phyloP scores from a whole-genome alignment of 1,140 invertebrate species.

The Drosophila kohkoa region DNA sequence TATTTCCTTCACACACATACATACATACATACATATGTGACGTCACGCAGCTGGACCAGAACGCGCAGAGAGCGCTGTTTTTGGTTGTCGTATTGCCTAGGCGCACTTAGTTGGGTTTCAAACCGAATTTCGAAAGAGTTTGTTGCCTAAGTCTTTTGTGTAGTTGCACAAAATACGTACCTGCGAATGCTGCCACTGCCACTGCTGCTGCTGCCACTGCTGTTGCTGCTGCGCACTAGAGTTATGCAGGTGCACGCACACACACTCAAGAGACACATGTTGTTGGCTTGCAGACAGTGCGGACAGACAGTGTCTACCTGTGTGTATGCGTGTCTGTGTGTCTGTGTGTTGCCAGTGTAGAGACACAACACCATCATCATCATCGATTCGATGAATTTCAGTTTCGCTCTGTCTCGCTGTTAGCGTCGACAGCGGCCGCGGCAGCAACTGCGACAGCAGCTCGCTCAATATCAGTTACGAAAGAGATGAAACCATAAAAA shows the following conservation, averaged over 20 bases:
- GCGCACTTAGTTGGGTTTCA: constrained; percentile 36
- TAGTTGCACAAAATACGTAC: constrained; percentile 40
- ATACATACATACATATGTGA: neutral
- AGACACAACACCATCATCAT: constrained; percentile 61
- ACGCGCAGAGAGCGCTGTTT: neutral
- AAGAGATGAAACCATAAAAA: constrained; percentile 84
- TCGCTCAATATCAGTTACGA: constrained; percentile 80
- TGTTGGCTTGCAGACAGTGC: neutral
- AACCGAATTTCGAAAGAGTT: constrained; percentile 44
- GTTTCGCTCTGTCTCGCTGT: constrained; percentile 33
- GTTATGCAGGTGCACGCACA: constrained; percentile 75
- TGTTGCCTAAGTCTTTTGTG: constrained; percentile 75
- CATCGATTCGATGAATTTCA: constrained; percentile 78
- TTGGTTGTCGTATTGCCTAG: neutral
- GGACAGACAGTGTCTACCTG: constrained; percentile 45
- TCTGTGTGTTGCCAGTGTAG: constrained; percentile 69
- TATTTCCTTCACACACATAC: neutral
- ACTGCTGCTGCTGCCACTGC: neutral
- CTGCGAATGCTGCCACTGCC: constrained; percentile 19
- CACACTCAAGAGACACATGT: constrained; percentile 39
- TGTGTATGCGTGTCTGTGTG: constrained; percentile 42
- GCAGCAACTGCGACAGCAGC: constrained; percentile 23
- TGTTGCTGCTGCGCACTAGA: constrained; percentile 32
- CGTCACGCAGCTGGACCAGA: neutral
- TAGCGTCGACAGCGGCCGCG: constrained; percentile 2